Conservation (phyloP, 2,113 vertebrate species). For the Origma solitaria region DNA sequence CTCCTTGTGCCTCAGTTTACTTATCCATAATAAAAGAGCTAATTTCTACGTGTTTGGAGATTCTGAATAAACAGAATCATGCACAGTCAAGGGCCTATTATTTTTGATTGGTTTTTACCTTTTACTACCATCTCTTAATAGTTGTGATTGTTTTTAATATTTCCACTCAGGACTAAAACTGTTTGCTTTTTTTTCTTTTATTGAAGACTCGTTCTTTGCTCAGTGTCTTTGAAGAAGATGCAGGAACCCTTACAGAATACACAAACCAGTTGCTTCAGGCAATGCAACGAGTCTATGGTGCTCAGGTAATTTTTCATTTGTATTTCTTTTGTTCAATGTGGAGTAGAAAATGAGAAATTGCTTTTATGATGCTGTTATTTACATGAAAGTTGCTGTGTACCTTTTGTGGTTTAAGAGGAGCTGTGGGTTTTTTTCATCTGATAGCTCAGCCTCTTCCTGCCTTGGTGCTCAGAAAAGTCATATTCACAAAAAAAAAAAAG, state of each 20-base stretch:
- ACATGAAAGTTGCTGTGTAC: neutral
- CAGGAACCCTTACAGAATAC: constrained; percentile 93
- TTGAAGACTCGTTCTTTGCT: constrained; percentile 91
- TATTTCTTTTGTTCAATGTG: neutral
- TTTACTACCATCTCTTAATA: neutral
- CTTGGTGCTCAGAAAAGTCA: neutral
- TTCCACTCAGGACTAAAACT: neutral
- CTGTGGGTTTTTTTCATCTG: neutral
- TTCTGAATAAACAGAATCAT: neutral
- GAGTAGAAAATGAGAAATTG: neutral
- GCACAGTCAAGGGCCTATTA: neutral
- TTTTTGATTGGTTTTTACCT: neutral
- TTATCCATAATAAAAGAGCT: neutral
- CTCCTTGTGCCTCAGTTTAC: neutral
- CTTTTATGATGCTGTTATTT: neutral
- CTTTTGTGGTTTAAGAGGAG: neutral
- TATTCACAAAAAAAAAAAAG: neutral
- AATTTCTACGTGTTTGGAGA: neutral
- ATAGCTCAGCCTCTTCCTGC: neutral
- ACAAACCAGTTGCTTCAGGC: constrained; percentile 95
- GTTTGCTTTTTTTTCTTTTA: neutral
- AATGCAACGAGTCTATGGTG: constrained; percentile 95
- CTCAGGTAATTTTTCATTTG: constrained; percentile 81
- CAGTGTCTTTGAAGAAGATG: constrained; percentile 98
- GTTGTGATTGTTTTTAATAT: neutral